phyloP scores from a whole-genome alignment of 2,888 invertebrate genomes.

The Artemia sp. region DNA sequence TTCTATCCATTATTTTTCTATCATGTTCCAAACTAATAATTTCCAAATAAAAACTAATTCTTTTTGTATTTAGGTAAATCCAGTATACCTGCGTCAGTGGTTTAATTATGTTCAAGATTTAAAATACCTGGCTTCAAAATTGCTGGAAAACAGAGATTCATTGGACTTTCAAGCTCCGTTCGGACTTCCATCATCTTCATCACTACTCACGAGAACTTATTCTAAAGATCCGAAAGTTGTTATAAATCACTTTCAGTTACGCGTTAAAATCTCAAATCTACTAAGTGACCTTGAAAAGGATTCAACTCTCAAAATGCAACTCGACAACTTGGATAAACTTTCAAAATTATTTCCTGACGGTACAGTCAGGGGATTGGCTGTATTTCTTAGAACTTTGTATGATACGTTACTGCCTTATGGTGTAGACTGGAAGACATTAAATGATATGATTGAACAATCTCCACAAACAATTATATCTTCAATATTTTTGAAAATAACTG shows the following conservation, averaged over 20 bases:
- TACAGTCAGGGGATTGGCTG: background rate
- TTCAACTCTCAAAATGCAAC: background rate
- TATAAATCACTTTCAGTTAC: background rate
- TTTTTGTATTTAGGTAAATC: background rate
- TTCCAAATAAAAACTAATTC: background rate
- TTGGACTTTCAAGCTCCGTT: background rate
- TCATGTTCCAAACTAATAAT: too few relatives aligned
- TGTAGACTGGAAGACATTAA: background rate
- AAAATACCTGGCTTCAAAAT: background rate
- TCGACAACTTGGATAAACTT: background rate
- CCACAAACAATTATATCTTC: background rate
- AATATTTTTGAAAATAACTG: background rate
- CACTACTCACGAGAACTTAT: background rate
- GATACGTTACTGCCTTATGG: background rate
- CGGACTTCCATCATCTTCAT: background rate
- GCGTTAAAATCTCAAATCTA: background rate
- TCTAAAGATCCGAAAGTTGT: background rate
- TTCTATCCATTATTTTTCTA: too few relatives aligned
- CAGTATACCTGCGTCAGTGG: background rate
- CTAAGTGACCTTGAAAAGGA: background rate
- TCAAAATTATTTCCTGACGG: background rate
- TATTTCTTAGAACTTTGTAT: background rate
- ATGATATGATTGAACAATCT: background rate
- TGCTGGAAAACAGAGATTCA: background rate
- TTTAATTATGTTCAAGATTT: background rate